Conservation (phyloP, 1,140 invertebrate species). For the Ganaspis sp. region DNA sequence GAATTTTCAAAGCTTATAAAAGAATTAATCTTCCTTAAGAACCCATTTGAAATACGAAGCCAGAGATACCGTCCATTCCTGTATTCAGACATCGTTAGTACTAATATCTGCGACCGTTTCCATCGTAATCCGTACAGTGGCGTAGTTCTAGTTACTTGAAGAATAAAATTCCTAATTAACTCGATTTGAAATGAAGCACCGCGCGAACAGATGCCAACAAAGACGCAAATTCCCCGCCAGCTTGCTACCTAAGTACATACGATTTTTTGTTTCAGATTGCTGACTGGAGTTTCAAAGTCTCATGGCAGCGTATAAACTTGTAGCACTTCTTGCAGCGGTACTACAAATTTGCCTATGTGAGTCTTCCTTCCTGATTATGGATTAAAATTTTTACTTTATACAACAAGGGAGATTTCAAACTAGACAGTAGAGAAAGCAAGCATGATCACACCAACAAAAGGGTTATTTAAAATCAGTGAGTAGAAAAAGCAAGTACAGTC, state of each 20-base stretch:
- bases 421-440: no score
- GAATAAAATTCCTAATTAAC: conserved; percentile 29
- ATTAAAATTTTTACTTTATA: no score
- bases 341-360: conserved; percentile 72
- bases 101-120: conserved; percentile 21
- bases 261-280: conserved; percentile 65
- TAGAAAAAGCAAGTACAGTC: no score
- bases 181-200: conserved; percentile 44
- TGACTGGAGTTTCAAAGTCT: conserved; percentile 64
- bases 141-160: not conserved
- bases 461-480: no score
- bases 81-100: conserved; percentile 28
- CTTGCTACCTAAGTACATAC: conserved; percentile 53
- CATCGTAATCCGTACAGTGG: conserved; percentile 15
- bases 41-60: conserved; percentile 28
- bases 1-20: conserved; percentile 20
- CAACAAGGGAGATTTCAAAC: no score
- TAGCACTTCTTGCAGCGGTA: conserved; percentile 65
- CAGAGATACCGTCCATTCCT: not conserved
- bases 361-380: conserved; percentile 54
- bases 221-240: conserved; percentile 41
- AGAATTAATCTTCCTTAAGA: conserved; percentile 27
- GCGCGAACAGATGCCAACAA: conserved; percentile 45
- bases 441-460: no score
- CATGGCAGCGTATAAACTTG: conserved; percentile 73